Evolutionary conservation across 2,113 vertebrate species (phyloP), one percentile per base, ranked within the genome.

Genomic region (Oreochromis aureus): DNA sequence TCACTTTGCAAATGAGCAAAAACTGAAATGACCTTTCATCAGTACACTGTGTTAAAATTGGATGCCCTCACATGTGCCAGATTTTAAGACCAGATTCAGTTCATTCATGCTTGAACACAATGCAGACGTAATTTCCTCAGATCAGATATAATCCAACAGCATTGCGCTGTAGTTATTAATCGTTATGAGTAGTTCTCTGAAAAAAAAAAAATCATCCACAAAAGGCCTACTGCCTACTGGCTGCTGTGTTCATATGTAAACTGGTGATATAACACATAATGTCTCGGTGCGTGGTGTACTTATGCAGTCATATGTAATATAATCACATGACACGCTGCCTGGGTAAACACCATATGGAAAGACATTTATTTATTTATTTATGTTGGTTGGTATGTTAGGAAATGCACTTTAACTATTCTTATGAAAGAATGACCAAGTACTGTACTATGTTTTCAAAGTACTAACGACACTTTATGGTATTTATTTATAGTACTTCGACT

Each of bases 71-170:
- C 82, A 58, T 83, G 82, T 18, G 71, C 44, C 41, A 81, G 56
- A 83, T 80, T 86, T 58, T 79, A 69, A 32, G 58, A 81, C 39
- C 54, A 54, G 76, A 86, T 71, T 58, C 61, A 30, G 39, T 54
- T 82, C 58, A 89, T 86, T 90, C 48, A 89, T 66, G 80, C 86
- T 58, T 51, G 24, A 80, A 87, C 51, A 87, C 39, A 53, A 84
- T n/a, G 36, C 39, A 30, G 51, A 85, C 16, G 22, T 90, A 79
- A 86, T 51, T 83, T 53, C 54, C 61, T 79, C 86, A 87, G 82
- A 81, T 91, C 78, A 83, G 66, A 86, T 30, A 78, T 86, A 92
- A 93, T 90, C 91, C 86, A 36, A 11, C 80, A 32, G 39, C 55
- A 83, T 59, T 80, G 16, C 12, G 6, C 34, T 79, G 59, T 5